Base-by-base conservation (phyloP, 2,888 invertebrate genomes). In the Drosophila cognata region DNA sequence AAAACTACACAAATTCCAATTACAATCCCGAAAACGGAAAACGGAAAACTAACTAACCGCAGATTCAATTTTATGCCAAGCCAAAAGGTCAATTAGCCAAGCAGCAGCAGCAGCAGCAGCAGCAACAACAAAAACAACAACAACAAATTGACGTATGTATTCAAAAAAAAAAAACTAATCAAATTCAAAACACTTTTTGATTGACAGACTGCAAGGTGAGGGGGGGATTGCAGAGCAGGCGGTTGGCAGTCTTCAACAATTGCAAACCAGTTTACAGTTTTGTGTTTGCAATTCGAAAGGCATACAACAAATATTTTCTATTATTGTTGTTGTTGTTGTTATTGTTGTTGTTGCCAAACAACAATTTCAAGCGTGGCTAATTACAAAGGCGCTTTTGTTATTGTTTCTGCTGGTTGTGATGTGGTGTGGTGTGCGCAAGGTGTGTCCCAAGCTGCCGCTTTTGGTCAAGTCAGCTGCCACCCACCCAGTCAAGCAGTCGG, bases 51-150 rank as follows among this genome's bases (percentile, higher is more conserved):
- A 28, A 16, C 72, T 67, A 73, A 89, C 89, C 85, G 85, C 85
- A 89, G 68, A 84, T 79, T 86, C 82, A 86, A 86, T 86, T 86
- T 87, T 74, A 71, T 74, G 71, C 75, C 67, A 58, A 70, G 75
- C 74, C 75, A 73, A 84, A 88, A 88, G 84, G 84, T 84, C 84
- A 84, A 84, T 88, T 86, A 88, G 87, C 79, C 74, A 77, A 65
- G 57, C 70, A 65, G 33, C 62, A 36, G 31, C 58, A 48, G 21
- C 56, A 51, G 41, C 51, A 75, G 35, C 43, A 78, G 28, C 43
- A 68, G 41, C 59, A 53, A 48, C 18, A 46, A 16, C 66, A 57
- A n/a, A 53, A 51, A 46, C 52, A 79, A 46, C 43, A 79, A 21
- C 52, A 68, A 48, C 56, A 56, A 56, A 43, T 67, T 67, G 56